Percentiles rank a stretch among this genome's conserved stretches.
These are phyloP conservation scores for Cheilosia soror DNA, from an alignment of 2,888 invertebrate genomes.

Conservation along the genomic window DNA sequence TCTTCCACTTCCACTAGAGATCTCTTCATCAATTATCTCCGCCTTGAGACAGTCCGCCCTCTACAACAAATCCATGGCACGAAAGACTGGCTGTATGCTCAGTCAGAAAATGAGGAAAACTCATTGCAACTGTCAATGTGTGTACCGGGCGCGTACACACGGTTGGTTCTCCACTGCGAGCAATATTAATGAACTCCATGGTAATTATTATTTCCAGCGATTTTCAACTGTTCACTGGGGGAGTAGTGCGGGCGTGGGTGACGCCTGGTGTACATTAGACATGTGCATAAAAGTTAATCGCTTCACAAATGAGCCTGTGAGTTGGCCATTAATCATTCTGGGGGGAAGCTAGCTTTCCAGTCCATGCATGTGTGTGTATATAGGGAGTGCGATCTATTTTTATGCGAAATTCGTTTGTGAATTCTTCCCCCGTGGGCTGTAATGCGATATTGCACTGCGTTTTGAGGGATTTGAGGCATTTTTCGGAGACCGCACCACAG, in stretches of 20 bases:
- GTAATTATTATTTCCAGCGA: constrained; percentile 74
- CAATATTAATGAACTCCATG: constrained; percentile 71
- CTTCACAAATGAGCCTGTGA: constrained; percentile 74
- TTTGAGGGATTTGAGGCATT: constrained; percentile 30
- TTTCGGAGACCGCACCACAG: constrained; percentile 29
- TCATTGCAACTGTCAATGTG: constrained; percentile 70
- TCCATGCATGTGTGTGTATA: background rate
- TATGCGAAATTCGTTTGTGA: constrained; percentile 49
- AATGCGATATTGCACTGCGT: constrained; percentile 70
- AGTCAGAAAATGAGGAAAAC: constrained; percentile 57
- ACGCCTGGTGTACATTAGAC: constrained; percentile 70
- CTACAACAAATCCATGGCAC: background rate
- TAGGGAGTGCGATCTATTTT: constrained; percentile 71
- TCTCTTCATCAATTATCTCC: constrained; percentile 71
- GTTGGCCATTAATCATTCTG: constrained; percentile 70
- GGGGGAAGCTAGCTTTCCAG: constrained; percentile 19
- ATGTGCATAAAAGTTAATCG: constrained; percentile 76
- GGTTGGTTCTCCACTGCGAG: constrained; percentile 27
- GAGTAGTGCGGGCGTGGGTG: constrained; percentile 49
- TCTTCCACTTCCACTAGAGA: constrained; percentile 34
- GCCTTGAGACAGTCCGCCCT: constrained; percentile 33
- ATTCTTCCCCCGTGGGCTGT: constrained; percentile 67
- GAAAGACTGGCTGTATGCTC: constrained; percentile 25
- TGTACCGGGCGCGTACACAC: constrained; percentile 20
- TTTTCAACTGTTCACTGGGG: constrained; percentile 50